Percentiles rank a stretch among this genome's conserved stretches.
Conservation (phyloP, 2,113 vertebrate species). For the Irena cyanogastra region DNA sequence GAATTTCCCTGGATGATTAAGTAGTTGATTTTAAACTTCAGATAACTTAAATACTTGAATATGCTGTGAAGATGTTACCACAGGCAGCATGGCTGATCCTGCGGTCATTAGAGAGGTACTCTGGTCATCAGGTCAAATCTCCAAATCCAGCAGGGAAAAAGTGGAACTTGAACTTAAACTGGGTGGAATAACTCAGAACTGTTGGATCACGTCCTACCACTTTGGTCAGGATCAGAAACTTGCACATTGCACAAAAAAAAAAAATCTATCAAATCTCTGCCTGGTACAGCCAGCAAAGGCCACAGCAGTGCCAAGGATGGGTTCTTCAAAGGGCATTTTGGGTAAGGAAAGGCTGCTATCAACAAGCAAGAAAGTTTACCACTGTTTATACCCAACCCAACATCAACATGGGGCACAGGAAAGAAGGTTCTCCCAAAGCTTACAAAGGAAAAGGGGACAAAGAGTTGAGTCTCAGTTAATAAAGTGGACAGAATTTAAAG, state of each 20-base stretch:
- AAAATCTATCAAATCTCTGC: not conserved
- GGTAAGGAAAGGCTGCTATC: not conserved
- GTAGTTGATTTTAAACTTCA: not conserved
- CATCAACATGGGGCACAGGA: not conserved
- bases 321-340: not conserved
- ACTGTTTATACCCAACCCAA: not conserved
- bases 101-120: not conserved
- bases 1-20: not conserved
- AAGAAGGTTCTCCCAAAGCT: not conserved
- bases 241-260: not conserved
- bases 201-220: not conserved
- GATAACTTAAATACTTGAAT: not conserved
- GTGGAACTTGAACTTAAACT: not conserved
- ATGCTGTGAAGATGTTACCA: not conserved
- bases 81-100: not conserved
- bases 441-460: not conserved
- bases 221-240: not conserved
- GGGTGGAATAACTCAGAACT: not conserved
- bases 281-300: not conserved
- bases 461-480: not conserved
- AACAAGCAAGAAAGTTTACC: not conserved
- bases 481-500: not conserved
- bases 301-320: not conserved
- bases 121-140: not conserved
- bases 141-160: not conserved